Evolutionary conservation across 2,797 vertebrate genomes (phyloP).

Genomic region (Sebastes cheni): DNA sequence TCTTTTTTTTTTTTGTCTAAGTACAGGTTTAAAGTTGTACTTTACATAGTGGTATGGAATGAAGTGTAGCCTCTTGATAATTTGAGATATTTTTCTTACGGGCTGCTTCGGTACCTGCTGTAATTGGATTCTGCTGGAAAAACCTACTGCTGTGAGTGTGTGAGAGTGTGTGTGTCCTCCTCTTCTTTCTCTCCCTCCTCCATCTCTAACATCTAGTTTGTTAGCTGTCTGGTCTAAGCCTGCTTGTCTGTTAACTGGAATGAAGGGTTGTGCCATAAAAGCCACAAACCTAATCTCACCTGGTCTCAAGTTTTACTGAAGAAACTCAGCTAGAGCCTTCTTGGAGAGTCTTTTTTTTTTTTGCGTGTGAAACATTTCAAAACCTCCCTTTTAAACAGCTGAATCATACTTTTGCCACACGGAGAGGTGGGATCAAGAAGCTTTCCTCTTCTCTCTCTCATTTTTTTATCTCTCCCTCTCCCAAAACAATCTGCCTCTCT

Average conservation of each 20-base stretch:
- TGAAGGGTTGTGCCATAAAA: constrained; percentile 59
- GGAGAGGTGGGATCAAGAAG: constrained; percentile 45
- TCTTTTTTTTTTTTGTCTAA: neutral
- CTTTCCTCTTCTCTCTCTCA: neutral
- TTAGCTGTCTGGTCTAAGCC: constrained; percentile 65
- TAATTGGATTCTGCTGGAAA: constrained; percentile 62
- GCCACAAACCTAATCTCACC: constrained; percentile 44
- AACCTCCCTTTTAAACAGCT: constrained; percentile 29
- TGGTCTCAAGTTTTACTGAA: constrained; percentile 28
- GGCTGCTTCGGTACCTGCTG: constrained; percentile 52
- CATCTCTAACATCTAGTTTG: constrained; percentile 38
- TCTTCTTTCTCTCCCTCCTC: constrained; percentile 2
- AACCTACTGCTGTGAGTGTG: constrained; percentile 50
- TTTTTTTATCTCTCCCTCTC: constrained; percentile 2
- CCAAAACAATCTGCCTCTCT: constrained; percentile 37
- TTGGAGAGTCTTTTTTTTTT: neutral
- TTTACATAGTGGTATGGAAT: constrained; percentile 8
- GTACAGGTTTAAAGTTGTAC: constrained; percentile 9
- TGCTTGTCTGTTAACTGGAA: constrained; percentile 72
- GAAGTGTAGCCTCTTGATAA: constrained; percentile 34
- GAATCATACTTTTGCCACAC: constrained; percentile 31
- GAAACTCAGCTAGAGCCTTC: neutral
- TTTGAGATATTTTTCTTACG: constrained; percentile 37
- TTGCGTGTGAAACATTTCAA: constrained; percentile 24
- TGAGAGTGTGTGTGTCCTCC: constrained; percentile 9